Base-by-base conservation (phyloP, 2,113 vertebrate species). In the Rhabdornis inornatus region DNA sequence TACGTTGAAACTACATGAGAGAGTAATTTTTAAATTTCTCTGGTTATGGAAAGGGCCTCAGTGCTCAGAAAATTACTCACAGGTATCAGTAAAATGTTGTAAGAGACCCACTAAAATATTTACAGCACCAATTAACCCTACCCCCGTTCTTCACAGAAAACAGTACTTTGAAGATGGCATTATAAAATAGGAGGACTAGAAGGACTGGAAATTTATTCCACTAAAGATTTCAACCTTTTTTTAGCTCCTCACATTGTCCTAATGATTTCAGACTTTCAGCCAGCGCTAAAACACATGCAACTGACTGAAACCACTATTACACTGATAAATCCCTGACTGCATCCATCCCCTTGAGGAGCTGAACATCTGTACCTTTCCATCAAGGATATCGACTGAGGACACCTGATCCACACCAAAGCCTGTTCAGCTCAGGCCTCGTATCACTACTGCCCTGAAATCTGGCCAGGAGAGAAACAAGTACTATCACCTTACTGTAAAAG, bases 1-100 rank as follows among this genome's bases (percentile, higher is more conserved):
- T 42, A 42, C 10, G 7, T 33, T 0, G 0, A 92, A 92, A 77
- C 1, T 0, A 17, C 6, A 57, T 0, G 2, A 70, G n/a, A 84
- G 15, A 68, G 59, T 15, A 27, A 33, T 59, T 52, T 79, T 64
- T 53, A 35, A 39, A 61, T 69, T 91, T 81, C 52, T 74, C 31
- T 21, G 17, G 30, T 23, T 55, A 33, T 37, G 21, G 57, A 72
- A 69, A 42, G 33, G 15, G 59, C 37, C n/a, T 53, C 59, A 25
- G 31, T 57, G 64, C 35, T 44, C 49, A 27, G 59, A 65, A 81
- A 77, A 77, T n/a, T 37, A 77, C 15, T 77, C 24, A 25, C 11
- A 47, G 25, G 13, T 33, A 39, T 22, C n/a, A 53, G 15, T 56
- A 76, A 86, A 83, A 88, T 2, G 1, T 30, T 45, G 3, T 7